Evolutionary conservation across 2,113 vertebrate species (phyloP).

Genomic region (Typhlomys cinereus): DNA sequence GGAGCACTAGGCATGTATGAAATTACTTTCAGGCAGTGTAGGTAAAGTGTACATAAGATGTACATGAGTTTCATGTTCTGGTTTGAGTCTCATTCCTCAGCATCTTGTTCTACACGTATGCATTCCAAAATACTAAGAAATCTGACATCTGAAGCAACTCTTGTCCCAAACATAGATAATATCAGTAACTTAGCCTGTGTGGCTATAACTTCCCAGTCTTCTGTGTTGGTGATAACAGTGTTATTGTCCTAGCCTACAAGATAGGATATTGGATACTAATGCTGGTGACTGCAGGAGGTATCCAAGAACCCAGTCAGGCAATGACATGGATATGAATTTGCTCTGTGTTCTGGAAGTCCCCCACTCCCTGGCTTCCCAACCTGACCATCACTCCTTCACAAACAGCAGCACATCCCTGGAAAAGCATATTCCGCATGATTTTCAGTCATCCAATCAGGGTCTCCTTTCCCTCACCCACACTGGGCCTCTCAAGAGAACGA

Average conservation of each 20-base stretch:
- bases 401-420: background rate
- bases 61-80: background rate
- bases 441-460: background rate
- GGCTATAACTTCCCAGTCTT: background rate
- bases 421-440: background rate
- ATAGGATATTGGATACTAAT: too few relatives aligned
- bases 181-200: background rate
- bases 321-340: background rate
- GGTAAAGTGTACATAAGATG: background rate
- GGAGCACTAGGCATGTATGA: background rate
- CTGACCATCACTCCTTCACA: background rate
- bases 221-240: too few relatives aligned
- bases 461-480: background rate
- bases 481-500: background rate
- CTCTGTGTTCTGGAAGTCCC: background rate
- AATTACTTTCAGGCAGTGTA: background rate
- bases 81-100: background rate
- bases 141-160: background rate
- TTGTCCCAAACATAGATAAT: too few relatives aligned
- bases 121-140: background rate
- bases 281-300: background rate
- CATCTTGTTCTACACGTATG: background rate
- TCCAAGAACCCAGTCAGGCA: background rate
- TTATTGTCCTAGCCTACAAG: too few relatives aligned
- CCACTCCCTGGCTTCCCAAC: accelerated